Base-by-base conservation (phyloP, 2,797 vertebrate genomes). In the Lepilemur ruficaudatus region DNA sequence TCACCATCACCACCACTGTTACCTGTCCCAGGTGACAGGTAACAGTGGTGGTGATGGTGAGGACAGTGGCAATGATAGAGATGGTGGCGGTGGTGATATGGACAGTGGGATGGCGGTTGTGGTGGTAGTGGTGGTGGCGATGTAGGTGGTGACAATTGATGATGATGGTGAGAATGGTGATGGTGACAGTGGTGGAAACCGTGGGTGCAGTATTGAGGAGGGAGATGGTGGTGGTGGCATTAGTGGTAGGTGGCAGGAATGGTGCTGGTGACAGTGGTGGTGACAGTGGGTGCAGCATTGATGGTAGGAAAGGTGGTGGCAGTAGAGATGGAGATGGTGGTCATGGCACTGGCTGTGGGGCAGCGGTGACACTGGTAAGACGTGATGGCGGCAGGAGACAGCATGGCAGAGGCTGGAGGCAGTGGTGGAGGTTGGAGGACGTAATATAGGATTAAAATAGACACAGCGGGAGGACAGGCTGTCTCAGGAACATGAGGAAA, bases 341-440 rank as follows among this genome's bases (percentile, higher is more conserved):
- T 13, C 11, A 25, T 57, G 46, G 12, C 17, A 28, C 10, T 32
- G 61, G 43, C 32, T 41, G 41, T 55, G 18, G 46, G 20, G 18
- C 15, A 4, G 35, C 25, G 20, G 25, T 7, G 12, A 7, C 25
- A 22, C 4, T 25, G 70, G 20, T 30, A 35, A 57, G 69, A 22
- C 2, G 4, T 1, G 25, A 5, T 46, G 9, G 63, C 18, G 17
- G 43, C 18, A 7, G 78, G 41, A 70, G 14, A 32, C 70, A 35
- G n/a, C 0, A 0, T 23, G 75, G 59, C 0, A 23, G 86, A 52
- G 20, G 7, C 2, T 28, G 4, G 0, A 15, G 15, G 32, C 17
- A 18, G 63, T n/a, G 32, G 63, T n/a, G 15, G 7, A 18, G 63
- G 17, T 17, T n/a, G 48, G 32, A 23, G 23, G 46, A 35, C 17